Percentiles rank a stretch among this genome's conserved stretches.
phyloP scores from a whole-genome alignment of 2,797 vertebrate species.

The Heteromormyrus szaboi region DNA sequence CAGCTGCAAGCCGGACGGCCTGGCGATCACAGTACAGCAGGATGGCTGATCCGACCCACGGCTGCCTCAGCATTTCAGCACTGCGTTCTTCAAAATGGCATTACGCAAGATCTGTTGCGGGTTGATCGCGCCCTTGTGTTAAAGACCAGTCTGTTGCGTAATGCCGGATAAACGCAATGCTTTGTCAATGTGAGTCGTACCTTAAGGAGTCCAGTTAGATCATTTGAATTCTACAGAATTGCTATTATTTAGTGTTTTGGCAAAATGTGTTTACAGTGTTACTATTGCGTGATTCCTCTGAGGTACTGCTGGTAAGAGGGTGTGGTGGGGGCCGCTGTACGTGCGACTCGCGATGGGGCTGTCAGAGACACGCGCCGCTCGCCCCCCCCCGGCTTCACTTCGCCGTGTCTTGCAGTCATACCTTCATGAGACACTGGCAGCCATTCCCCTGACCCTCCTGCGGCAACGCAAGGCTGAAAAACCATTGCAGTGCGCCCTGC shows the following conservation, averaged over 20 bases:
- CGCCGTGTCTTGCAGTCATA: not conserved
- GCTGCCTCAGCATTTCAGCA: not conserved
- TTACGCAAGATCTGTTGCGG: not conserved
- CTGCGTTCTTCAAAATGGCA: not conserved
- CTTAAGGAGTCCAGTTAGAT: not conserved
- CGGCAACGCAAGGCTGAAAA: slow-evolving; percentile 20
- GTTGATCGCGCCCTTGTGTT: not conserved
- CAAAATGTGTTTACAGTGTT: not conserved
- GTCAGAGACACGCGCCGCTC: not conserved
- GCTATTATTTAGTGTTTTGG: not conserved
- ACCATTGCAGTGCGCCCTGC: slow-evolving; percentile 30
- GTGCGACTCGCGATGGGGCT: not conserved
- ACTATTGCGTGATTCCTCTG: not conserved
- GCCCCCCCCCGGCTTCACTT: not conserved
- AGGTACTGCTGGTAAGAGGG: not conserved
- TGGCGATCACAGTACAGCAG: not conserved
- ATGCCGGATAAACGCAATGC: not conserved
- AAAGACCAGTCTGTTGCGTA: not conserved
- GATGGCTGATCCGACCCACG: not conserved
- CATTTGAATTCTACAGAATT: not conserved
- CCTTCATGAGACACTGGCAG: not conserved
- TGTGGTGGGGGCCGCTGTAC: not conserved
- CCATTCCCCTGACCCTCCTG: not conserved
- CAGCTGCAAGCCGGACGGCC: not conserved
- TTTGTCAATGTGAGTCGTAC: not conserved